Conservation (phyloP, 2,888 invertebrate species). For the Sinhomidia bicolor region DNA sequence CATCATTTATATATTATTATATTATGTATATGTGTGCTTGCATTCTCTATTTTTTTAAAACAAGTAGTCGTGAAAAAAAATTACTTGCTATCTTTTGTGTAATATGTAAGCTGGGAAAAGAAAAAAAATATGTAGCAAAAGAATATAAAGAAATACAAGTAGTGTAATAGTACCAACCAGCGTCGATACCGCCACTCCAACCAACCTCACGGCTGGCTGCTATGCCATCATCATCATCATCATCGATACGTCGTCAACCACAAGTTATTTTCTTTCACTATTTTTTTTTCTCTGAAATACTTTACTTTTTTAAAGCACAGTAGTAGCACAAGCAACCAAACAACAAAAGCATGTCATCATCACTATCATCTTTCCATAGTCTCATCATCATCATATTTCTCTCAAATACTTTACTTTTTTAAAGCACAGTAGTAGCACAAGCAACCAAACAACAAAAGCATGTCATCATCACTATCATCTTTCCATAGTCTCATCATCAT, state of each 20-base stretch:
- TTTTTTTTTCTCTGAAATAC: not conserved
- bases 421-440: not conserved
- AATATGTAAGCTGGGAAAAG: too few species aligned
- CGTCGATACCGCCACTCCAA: constrained; percentile 13
- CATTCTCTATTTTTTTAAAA: not conserved
- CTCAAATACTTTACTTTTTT: constrained; percentile 25
- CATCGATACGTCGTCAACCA: constrained; percentile 27
- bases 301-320: constrained; percentile 28
- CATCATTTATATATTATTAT: too few species aligned
- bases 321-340: not conserved
- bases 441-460: not conserved
- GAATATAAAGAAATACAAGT: not conserved
- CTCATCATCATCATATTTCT: too few species aligned
- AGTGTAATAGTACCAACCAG: constrained; percentile 6
- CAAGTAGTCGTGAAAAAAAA: constrained; percentile 15
- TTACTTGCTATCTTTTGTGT: not conserved
- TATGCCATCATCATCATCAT: constrained; percentile 19
- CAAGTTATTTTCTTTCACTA: constrained; percentile 38
- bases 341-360: not conserved
- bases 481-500: too few species aligned
- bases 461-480: too few species aligned
- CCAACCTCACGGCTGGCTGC: too few species aligned
- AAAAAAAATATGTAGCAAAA: not conserved
- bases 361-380: too few species aligned
- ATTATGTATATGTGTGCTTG: too few species aligned